phyloP scores from a whole-genome alignment of 2,113 vertebrate species.

The Carlito syrichta region DNA sequence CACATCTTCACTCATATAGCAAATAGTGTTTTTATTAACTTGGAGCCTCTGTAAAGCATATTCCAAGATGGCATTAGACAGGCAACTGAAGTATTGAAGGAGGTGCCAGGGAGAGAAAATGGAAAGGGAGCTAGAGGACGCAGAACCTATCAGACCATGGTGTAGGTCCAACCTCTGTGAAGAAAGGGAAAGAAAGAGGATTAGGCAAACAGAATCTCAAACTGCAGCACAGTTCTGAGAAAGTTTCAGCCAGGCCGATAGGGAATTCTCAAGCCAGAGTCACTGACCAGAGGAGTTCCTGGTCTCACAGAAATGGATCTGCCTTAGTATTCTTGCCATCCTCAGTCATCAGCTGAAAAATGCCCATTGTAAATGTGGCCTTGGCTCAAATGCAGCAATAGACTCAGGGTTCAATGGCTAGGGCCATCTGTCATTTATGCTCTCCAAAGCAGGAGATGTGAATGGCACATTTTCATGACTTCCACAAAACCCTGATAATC shows the following conservation, averaged over 20 bases:
- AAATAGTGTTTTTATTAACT: constrained; percentile 5
- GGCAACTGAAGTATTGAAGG: not conserved
- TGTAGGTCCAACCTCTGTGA: not conserved
- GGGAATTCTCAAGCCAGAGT: not conserved
- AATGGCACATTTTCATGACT: not conserved
- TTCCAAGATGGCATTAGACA: not conserved
- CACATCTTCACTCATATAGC: not conserved
- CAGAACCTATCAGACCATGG: not conserved
- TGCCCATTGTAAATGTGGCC: not conserved
- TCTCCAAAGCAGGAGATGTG: not conserved
- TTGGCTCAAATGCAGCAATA: not conserved
- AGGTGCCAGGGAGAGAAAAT: not conserved
- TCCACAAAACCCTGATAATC: not conserved
- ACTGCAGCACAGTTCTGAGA: not conserved
- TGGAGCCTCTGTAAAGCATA: not conserved
- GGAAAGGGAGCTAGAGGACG: not conserved
- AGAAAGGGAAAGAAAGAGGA: not conserved
- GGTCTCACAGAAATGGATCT: not conserved
- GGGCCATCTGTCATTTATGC: not conserved
- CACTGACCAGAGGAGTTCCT: not conserved
- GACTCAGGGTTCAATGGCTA: not conserved
- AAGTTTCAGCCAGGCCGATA: not conserved
- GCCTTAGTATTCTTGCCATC: not conserved
- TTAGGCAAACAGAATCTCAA: not conserved
- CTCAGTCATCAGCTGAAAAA: not conserved